These are phyloP conservation scores for Meloidogyne hapla DNA, from an alignment of 1,140 invertebrate species.

Conservation along the genomic window DNA sequence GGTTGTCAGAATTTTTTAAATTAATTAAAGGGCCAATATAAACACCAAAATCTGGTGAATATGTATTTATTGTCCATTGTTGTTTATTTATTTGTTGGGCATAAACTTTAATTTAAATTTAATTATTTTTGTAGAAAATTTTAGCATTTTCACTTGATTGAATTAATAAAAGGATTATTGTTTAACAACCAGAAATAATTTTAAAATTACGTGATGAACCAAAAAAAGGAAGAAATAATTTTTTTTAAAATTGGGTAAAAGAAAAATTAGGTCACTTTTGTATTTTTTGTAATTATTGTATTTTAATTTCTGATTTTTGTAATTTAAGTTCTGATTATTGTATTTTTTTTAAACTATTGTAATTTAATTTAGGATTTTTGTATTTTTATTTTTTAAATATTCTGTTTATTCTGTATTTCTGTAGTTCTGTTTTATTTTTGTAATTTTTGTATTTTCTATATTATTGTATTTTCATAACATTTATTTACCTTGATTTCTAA, in stretches of 20 bases:
- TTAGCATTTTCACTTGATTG: not conserved
- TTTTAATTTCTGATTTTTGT: too few species aligned
- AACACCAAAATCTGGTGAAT: conserved; percentile 8
- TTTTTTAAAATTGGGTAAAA: not conserved
- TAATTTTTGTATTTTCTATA: too few species aligned
- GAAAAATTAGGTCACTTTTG: too few species aligned
- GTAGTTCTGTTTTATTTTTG: too few species aligned
- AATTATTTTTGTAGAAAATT: not conserved
- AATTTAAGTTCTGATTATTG: too few species aligned
- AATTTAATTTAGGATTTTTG: too few species aligned
- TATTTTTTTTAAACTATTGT: too few species aligned
- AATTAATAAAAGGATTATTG: not conserved
- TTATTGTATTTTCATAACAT: too few species aligned
- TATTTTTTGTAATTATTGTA: too few species aligned
- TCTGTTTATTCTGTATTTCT: too few species aligned
- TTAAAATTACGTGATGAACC: not conserved
- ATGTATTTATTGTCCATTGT: conserved; percentile 1
- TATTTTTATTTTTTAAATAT: too few species aligned
- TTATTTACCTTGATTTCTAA: not conserved
- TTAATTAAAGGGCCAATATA: conserved; percentile 6
- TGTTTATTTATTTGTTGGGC: not conserved
- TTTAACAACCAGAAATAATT: not conserved
- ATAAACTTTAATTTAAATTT: not conserved
- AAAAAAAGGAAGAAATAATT: not conserved
- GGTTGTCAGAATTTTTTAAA: not conserved